These are phyloP conservation scores for Pangasianodon gigas DNA, from an alignment of 2,113 vertebrate species.

Conservation along the genomic window DNA sequence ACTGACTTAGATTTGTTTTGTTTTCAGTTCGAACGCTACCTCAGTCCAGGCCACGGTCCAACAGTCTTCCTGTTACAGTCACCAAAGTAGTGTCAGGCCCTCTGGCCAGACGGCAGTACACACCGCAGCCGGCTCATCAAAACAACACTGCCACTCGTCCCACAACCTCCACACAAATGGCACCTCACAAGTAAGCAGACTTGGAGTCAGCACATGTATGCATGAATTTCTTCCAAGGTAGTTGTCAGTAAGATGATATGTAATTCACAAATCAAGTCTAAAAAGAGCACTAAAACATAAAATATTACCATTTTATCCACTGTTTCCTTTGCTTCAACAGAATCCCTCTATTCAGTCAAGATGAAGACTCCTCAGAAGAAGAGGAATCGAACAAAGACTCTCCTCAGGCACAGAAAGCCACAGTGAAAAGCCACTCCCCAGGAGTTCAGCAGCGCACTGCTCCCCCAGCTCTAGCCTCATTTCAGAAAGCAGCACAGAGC, in stretches of 20 bases:
- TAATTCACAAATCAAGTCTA: background rate
- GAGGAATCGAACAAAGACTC: conserved; percentile 68
- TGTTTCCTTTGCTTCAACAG: conserved; percentile 60
- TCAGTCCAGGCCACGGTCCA: conserved; percentile 59
- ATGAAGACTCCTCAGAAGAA: conserved; percentile 77
- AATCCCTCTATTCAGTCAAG: conserved; percentile 85
- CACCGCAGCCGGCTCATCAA: conserved; percentile 70
- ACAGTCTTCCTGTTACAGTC: conserved; percentile 67
- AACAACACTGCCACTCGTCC: conserved; percentile 62
- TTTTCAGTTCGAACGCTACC: conserved; percentile 64
- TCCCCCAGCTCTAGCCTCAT: conserved; percentile 37
- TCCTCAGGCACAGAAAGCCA: conserved; percentile 54
- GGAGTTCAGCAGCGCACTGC: conserved; percentile 11
- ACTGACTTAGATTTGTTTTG: conserved; percentile 13
- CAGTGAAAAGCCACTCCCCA: conserved; percentile 45
- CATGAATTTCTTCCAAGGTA: background rate
- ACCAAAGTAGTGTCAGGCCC: conserved; percentile 65
- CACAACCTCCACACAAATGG: conserved; percentile 53
- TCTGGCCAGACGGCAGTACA: conserved; percentile 56
- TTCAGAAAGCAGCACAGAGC: conserved; percentile 38
- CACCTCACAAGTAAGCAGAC: conserved; percentile 26
- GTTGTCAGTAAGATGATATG: background rate
- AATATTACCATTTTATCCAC: background rate
- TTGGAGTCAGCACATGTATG: background rate
- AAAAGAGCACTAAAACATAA: background rate